Evolutionary conservation across 1,140 invertebrate species (phyloP).

Genomic region (Steinernema feltiae): DNA sequence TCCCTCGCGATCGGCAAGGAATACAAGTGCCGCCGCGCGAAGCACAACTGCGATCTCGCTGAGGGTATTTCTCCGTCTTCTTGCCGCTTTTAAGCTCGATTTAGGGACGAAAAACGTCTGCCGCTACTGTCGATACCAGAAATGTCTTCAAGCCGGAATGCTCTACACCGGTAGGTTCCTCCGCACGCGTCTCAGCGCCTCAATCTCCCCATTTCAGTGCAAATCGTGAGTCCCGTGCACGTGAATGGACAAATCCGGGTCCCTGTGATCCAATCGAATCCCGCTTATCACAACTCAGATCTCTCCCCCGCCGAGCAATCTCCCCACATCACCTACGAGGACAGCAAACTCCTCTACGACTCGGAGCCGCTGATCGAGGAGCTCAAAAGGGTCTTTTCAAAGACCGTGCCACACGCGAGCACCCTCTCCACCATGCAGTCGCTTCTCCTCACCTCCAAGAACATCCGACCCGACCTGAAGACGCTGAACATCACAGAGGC

Average conservation of each 20-base stretch:
- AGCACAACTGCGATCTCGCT: not conserved
- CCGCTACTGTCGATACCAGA: not conserved
- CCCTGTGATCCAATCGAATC: not conserved
- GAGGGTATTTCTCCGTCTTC: not conserved
- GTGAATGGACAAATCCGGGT: not conserved
- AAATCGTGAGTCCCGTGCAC: not conserved
- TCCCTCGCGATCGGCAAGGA: not conserved
- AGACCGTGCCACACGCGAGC: not conserved
- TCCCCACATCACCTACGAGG: not conserved
- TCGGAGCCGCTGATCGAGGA: not conserved
- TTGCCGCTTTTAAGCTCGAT: not conserved
- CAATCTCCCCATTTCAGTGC: not conserved
- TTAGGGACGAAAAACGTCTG: not conserved
- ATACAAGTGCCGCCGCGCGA: not conserved
- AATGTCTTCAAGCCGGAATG: not conserved
- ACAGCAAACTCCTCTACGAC: not conserved
- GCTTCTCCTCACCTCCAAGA: not conserved
- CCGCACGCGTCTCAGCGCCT: not conserved
- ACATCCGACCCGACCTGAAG: not conserved
- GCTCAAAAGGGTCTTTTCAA: not conserved
- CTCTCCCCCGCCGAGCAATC: not conserved
- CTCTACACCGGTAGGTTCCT: not conserved
- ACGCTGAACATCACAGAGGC: not conserved
- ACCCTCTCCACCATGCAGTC: constrained; percentile 6
- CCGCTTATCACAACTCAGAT: not conserved